Base-by-base conservation (phyloP, 1,140 invertebrate species). In the Apis florea region DNA sequence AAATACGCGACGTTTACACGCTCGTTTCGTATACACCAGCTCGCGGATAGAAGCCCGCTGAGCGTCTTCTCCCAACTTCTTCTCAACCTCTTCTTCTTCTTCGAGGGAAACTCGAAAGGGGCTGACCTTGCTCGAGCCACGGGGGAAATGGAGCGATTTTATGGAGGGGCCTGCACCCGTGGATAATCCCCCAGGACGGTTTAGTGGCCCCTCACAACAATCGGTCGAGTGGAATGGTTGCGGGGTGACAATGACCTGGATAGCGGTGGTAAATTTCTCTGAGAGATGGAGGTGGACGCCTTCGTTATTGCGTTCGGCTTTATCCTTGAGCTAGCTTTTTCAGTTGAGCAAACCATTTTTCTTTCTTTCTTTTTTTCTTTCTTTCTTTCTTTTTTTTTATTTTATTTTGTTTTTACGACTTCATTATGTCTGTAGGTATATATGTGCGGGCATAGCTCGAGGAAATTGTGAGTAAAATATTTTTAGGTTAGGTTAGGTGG, bases 1-100 rank as follows among this genome's bases (percentile, higher is more conserved):
- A 90, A 89, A 88, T 89, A 90, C 79, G 83, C 86, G 89, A 90
- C 86, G 86, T 87, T 90, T 89, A 88, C 79, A 79, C 85, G 84
- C 88, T 85, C 78, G 86, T 87, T 83, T 80, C 85, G 76, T 73
- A 81, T 75, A 75, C 54, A 74, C 67, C n/a, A 75, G 67, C 58
- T 74, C 75, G 64, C 67, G 51, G 15, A 53, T 53, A 53, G 49
- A 51, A 10, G 84, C 69, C 72, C 56, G 79, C 71, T 59, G 77
- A 81, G 83, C 71, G 64, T 78, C 79, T n/a, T n/a, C 83, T 83
- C 75, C 75, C 71, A 49, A 58, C 56, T 47, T 59, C 64, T 40
- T n/a, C n/a, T n/a, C n/a, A n/a, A n/a, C n/a, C n/a, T n/a, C n/a
- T n/a, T n/a, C 56, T 47, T 59, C 64, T 40, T 40, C 31, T 40